These are phyloP conservation scores for Lobophora halterata DNA, from an alignment of 2,888 invertebrate genomes.

Conservation along the genomic window DNA sequence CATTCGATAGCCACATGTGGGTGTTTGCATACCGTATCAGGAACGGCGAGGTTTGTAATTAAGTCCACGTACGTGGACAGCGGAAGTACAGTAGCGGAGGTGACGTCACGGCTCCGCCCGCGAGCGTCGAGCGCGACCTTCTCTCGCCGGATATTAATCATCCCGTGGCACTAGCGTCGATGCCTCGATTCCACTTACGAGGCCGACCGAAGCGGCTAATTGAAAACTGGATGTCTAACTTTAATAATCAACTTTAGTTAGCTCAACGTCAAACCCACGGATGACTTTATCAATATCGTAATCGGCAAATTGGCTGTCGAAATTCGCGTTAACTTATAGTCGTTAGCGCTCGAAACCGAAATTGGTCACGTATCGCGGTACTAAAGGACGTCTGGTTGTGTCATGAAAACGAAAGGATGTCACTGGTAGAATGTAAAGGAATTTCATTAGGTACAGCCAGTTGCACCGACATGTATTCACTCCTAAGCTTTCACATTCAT, in stretches of 20 bases:
- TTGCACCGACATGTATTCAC: no score
- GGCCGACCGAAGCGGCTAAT: constrained; percentile 43
- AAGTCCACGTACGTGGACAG: constrained; percentile 50
- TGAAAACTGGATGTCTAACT: constrained; percentile 45
- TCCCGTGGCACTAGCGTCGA: constrained; percentile 49
- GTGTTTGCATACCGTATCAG: constrained; percentile 1
- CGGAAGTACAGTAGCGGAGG: constrained; percentile 70
- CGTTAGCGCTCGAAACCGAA: constrained; percentile 28
- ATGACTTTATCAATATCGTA: constrained; percentile 30
- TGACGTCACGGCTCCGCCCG: constrained; percentile 67
- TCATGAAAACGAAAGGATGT: constrained; percentile 19
- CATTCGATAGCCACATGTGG: constrained; percentile 15
- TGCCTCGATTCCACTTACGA: constrained; percentile 28
- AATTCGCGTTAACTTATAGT: constrained; percentile 25
- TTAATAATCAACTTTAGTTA: constrained; percentile 31
- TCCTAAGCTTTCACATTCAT: no score
- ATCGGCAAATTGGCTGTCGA: constrained; percentile 29
- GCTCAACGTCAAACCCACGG: constrained; percentile 27
- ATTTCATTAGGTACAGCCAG: constrained; percentile 19
- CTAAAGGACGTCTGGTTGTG: constrained; percentile 13
- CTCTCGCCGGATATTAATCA: constrained; percentile 77
- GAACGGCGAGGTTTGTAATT: constrained; percentile 38
- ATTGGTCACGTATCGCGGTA: constrained; percentile 21
- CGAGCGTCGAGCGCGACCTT: constrained; percentile 66
- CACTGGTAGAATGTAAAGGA: constrained; percentile 9